phyloP scores from a whole-genome alignment of 2,797 vertebrate species.

The Anguilla obscura region DNA sequence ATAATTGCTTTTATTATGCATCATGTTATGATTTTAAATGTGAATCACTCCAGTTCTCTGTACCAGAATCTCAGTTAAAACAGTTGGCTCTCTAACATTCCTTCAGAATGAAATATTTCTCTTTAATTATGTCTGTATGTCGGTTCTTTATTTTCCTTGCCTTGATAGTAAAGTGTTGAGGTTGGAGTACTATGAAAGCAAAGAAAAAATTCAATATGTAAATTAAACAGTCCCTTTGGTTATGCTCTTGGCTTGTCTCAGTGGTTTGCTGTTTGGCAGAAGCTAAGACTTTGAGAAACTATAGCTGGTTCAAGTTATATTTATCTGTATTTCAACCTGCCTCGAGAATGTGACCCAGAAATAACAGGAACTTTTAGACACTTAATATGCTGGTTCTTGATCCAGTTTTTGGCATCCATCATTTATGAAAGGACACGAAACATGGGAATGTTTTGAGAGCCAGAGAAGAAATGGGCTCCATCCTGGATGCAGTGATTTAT shows the following conservation, averaged over 20 bases:
- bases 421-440: not conserved
- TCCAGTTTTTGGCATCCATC: not conserved
- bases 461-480: not conserved
- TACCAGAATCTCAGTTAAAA: not conserved
- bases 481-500: not conserved
- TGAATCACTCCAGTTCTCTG: not conserved
- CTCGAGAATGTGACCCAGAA: slow-evolving; percentile 33
- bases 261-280: not conserved
- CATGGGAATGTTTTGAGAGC: not conserved
- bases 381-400: not conserved
- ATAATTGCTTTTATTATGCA: not conserved
- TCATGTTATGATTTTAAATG: not conserved
- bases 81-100: not conserved
- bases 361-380: not conserved
- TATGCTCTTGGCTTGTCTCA: not conserved
- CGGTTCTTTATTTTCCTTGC: not conserved
- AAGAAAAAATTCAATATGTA: not conserved
- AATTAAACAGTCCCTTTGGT: not conserved
- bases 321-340: slow-evolving; percentile 29
- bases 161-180: not conserved
- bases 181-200: not conserved
- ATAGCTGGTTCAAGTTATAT: slow-evolving; percentile 23
- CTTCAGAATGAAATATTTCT: not conserved
- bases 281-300: slow-evolving; percentile 17
- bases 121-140: not conserved